Percentiles rank a stretch among this genome's conserved stretches.
Evolutionary conservation across 2,797 vertebrate genomes (phyloP).

Genomic region (Eulemur mongoz): DNA sequence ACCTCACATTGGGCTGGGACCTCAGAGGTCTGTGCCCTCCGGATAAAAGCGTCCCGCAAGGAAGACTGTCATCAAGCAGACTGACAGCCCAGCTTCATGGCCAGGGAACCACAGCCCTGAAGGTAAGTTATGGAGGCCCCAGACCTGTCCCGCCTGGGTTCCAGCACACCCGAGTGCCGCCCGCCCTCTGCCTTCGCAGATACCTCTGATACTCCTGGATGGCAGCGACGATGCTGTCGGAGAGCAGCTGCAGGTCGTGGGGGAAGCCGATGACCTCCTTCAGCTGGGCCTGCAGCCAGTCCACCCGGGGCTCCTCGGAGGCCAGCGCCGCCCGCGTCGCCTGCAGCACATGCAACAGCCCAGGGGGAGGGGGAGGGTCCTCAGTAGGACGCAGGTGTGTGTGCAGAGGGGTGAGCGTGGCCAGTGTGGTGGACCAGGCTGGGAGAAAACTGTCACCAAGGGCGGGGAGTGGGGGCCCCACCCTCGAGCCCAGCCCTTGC

Average conservation of each 20-base stretch:
- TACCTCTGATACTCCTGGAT: conserved; percentile 95
- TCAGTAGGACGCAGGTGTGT: fast-evolving
- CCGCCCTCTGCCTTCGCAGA: fast-evolving
- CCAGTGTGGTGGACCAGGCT: not conserved
- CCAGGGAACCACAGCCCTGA: too few species aligned
- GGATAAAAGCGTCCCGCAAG: too few species aligned
- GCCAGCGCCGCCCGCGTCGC: conserved; percentile 86
- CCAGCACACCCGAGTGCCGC: not conserved
- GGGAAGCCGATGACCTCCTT: conserved; percentile 92
- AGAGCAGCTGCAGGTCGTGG: conserved; percentile 87
- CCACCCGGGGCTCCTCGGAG: conserved; percentile 88
- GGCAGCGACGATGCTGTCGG: conserved; percentile 89
- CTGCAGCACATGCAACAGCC: conserved; percentile 80
- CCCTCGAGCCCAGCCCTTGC: not conserved
- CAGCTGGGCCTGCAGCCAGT: conserved; percentile 90
- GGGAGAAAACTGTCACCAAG: not conserved
- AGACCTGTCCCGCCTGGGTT: not conserved
- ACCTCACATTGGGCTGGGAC: not conserved
- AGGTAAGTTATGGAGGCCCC: fast-evolving
- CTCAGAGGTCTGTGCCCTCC: fast-evolving
- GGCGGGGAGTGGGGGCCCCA: fast-evolving
- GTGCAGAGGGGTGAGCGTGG: fast-evolving
- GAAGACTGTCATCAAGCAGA: not conserved
- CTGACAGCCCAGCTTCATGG: fast-evolving
- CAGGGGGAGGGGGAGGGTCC: fast-evolving